A percentile compares a stretch with the other conserved stretches of the same genome.
phyloP scores from a whole-genome alignment of 37 sponge, comb jelly and placozoan species.

The Beroe forskalii region DNA sequence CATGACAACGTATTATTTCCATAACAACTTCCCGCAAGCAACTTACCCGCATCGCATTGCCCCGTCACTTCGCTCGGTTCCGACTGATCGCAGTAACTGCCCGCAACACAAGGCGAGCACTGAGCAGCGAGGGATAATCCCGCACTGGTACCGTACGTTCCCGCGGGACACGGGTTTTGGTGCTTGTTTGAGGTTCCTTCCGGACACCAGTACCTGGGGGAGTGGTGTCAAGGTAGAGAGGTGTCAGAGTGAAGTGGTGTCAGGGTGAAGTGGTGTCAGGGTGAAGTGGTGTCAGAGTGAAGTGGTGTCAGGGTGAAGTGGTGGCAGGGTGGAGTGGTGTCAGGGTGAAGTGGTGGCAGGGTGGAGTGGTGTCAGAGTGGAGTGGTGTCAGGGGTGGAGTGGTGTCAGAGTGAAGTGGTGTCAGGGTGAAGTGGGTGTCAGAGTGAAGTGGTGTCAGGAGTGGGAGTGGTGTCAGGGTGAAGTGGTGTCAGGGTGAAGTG shows the following conservation, averaged over 20 bases:
- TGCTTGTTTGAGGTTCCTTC: neutral
- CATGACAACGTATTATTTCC: no score
- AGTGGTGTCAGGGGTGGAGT: no score
- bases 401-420: no score
- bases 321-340: neutral
- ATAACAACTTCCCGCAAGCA: no score
- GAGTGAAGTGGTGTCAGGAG: no score
- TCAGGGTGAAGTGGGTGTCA: no score
- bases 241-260: neutral
- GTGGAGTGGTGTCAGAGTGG: no score
- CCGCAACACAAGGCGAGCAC: conserved; percentile 16
- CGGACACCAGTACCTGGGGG: conserved; percentile 48
- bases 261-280: neutral
- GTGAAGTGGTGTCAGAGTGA: neutral
- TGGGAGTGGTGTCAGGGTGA: no score
- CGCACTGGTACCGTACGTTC: conserved; percentile 21
- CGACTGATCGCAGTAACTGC: neutral
- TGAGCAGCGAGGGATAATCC: neutral
- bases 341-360: neutral
- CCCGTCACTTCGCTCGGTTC: neutral
- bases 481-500: no score
- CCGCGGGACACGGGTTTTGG: conserved; percentile 40
- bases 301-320: neutral
- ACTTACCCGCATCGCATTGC: conserved; percentile 33
- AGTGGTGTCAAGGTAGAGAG: neutral